Evolutionary conservation across 2,888 invertebrate species (phyloP), one percentile per base, ranked within the genome.

Genomic region (Drosophila melanosoma): DNA sequence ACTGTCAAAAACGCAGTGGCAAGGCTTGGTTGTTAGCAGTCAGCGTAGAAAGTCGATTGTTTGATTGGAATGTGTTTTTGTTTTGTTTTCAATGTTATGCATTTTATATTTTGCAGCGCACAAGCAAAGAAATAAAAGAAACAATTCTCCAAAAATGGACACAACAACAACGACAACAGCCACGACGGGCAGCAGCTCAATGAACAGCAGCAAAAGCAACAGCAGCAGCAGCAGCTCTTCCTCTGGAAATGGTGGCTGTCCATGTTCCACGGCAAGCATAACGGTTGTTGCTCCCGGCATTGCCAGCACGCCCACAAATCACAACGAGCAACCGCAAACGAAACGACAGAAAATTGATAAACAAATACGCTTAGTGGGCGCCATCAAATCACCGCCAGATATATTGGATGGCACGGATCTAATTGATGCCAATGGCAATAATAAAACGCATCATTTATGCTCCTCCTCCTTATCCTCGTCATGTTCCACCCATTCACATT

Each of bases 241-340:
- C 23, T 66, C 58, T 66, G 54, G 69, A 23, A 45, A 45, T 63
- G 66, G 59, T 70, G 74, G 49, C 10, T 89, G 90, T 23, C 64
- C 82, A 12, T 72, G 75, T 20, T 52, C 62, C 11, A 68, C 60
- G 48, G 52, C 23, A 17, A 59, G 29, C 40, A 36, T 26, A n/a
- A 61, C 56, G 23, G 45, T 45, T 45, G 45, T 45, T 23, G 62
- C 45, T 51, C 59, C 38, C 5, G 29, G 56, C n/a, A 33, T 38
- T 35, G 35, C 63, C 38, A 45, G 53, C 36, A 48, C 77, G 26
- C 40, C 82, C 32, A 56, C 69, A 56, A 56, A 76, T 51, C 81
- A 80, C 91, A 95, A 95, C 83, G 96, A 97, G 93, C 97, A 97
- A 94, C 97, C 97, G 82, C 96, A 96, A 87, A 97, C 96, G 92